Evolutionary conservation across 2,113 vertebrate species (phyloP).

Genomic region (Nyctibius bracteatus): DNA sequence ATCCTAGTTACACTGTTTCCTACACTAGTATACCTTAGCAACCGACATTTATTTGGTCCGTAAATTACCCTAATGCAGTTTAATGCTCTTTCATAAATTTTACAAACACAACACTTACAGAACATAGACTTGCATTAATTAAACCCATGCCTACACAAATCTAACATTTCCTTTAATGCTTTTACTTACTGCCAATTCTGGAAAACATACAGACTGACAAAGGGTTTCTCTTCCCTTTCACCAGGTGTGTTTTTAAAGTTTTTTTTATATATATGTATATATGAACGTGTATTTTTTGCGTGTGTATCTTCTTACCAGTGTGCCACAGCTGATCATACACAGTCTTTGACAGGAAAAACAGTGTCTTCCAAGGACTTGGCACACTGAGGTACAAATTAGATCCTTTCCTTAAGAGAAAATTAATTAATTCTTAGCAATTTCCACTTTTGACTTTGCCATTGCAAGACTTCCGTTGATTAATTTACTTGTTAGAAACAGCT

Average conservation of each 20-base stretch:
- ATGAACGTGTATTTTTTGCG: background rate
- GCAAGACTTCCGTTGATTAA: background rate
- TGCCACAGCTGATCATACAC: background rate
- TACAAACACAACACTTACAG: constrained; percentile 45
- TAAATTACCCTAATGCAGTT: constrained; percentile 68
- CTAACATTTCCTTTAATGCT: constrained; percentile 19
- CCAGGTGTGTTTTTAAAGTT: background rate
- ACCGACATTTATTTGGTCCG: constrained; percentile 66
- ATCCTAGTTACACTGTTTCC: constrained; percentile 48
- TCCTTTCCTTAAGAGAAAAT: background rate
- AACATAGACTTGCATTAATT: constrained; percentile 39
- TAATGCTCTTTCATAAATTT: constrained; percentile 59
- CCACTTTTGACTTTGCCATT: background rate
- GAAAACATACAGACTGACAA: background rate
- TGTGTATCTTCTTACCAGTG: background rate
- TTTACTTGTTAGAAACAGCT: background rate
- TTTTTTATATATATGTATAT: background rate
- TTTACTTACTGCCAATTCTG: constrained; percentile 11
- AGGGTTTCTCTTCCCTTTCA: background rate
- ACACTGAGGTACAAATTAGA: background rate
- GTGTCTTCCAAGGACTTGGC: background rate
- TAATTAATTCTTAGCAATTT: background rate
- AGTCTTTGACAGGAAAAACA: background rate
- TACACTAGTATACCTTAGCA: constrained; percentile 34
- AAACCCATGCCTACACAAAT: constrained; percentile 57